Evolutionary conservation across 2,797 vertebrate genomes (phyloP).

Genomic region (Sebastes nivosus): DNA sequence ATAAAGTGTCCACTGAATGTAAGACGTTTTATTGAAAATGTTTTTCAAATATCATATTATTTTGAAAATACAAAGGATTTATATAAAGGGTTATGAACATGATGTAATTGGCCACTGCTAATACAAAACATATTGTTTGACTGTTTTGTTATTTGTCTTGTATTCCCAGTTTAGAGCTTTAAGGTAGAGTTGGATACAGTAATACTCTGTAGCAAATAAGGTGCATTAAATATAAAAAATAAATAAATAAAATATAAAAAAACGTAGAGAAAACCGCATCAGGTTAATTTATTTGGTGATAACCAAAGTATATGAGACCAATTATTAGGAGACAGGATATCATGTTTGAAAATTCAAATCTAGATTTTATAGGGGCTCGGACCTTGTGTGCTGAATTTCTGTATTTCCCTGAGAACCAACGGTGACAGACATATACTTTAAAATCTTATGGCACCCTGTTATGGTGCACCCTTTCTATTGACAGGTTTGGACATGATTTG

Average conservation of each 20-base stretch:
- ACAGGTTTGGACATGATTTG: not conserved
- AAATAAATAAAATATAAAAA: no score
- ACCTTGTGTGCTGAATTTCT: not conserved
- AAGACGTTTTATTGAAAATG: not conserved
- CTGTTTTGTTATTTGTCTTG: not conserved
- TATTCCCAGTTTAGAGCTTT: not conserved
- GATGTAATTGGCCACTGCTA: not conserved
- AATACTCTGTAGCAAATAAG: not conserved
- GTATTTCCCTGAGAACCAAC: not conserved
- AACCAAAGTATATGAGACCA: not conserved
- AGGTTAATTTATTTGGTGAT: not conserved
- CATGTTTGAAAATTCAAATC: not conserved
- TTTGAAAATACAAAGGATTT: not conserved
- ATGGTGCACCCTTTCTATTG: not conserved
- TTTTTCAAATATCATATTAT: not conserved
- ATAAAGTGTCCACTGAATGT: not conserved
- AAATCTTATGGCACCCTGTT: not conserved
- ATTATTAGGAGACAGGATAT: not conserved
- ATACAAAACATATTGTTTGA: not conserved
- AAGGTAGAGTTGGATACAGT: not conserved
- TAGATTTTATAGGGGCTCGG: not conserved
- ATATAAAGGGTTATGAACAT: not conserved
- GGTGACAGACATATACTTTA: not conserved
- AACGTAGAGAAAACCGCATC: rapidly evolving
- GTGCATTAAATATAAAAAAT: not conserved